Percentiles rank a stretch among this genome's conserved stretches.
Conservation (phyloP, 2,113 vertebrate genomes). For the Tauraco erythrolophus region DNA sequence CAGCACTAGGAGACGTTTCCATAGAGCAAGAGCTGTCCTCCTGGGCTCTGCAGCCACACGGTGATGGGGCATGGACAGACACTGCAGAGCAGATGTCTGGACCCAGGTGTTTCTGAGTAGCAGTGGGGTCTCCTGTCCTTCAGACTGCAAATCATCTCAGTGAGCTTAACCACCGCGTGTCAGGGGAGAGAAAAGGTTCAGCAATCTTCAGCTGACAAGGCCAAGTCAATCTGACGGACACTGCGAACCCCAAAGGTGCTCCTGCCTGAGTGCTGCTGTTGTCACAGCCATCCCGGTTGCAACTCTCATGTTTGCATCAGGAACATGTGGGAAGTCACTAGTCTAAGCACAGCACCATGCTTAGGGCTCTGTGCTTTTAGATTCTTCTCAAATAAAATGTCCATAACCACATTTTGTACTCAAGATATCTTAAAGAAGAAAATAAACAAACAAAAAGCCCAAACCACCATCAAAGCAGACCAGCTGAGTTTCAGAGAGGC, state of each 20-base stretch:
- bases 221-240: fast-evolving
- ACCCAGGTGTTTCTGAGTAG: background rate
- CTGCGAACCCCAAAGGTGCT: background rate
- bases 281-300: fast-evolving
- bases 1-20: background rate
- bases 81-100: background rate
- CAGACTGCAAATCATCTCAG: background rate
- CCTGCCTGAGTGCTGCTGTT: too few species aligned
- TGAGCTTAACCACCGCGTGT: background rate
- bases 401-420: background rate
- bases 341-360: background rate
- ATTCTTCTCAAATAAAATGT: background rate
- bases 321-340: background rate
- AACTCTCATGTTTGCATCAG: fast-evolving
- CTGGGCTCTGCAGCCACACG: fast-evolving
- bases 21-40: background rate
- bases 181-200: background rate
- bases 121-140: background rate
- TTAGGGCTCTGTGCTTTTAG: background rate
- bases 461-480: background rate
- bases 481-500: background rate
- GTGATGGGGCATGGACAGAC: fast-evolving
- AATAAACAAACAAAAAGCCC: background rate
- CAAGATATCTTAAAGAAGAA: background rate
- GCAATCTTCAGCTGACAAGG: background rate